A percentile compares a stretch with the other conserved stretches of the same genome.
phyloP scores from a whole-genome alignment of 92 coral and sea anemone genomes.

The Porites rus region DNA sequence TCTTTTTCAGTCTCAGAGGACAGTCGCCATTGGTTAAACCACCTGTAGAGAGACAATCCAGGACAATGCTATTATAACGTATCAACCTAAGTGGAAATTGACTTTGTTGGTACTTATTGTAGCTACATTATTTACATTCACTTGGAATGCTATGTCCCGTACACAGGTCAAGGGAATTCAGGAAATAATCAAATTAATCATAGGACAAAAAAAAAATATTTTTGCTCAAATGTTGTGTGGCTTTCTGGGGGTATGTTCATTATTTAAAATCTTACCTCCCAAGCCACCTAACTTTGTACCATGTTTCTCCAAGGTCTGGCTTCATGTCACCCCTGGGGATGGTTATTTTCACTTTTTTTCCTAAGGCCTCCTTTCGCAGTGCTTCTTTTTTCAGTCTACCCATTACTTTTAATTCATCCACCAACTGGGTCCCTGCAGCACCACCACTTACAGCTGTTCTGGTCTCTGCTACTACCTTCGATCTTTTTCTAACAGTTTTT shows the following conservation, averaged over 20 bases:
- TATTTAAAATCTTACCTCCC: not conserved
- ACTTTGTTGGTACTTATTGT: no score
- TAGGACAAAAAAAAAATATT: not conserved
- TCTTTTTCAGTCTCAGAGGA: no score
- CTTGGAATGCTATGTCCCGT: not conserved
- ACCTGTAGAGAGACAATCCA: slow-evolving; percentile 12
- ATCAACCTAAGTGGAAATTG: not conserved
- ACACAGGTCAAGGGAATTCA: not conserved
- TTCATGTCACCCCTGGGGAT: slow-evolving; percentile 55
- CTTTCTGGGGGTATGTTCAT: no score
- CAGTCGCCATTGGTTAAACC: not conserved
- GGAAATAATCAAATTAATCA: not conserved
- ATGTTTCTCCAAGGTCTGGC: slow-evolving; percentile 44
- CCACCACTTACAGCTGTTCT: slow-evolving; percentile 58
- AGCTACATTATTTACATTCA: no score
- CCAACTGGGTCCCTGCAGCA: slow-evolving; percentile 29
- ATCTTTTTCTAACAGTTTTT: slow-evolving; percentile 34
- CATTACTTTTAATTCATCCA: slow-evolving; percentile 27
- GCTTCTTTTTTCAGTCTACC: slow-evolving; percentile 16
- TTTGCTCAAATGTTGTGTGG: no score
- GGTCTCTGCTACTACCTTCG: slow-evolving; percentile 38
- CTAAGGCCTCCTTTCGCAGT: slow-evolving; percentile 44
- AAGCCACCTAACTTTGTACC: not conserved
- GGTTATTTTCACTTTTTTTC: slow-evolving; percentile 50
- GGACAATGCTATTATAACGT: not conserved